Base-by-base conservation (phyloP, 2,113 vertebrate genomes). In the Malurus melanocephalus region DNA sequence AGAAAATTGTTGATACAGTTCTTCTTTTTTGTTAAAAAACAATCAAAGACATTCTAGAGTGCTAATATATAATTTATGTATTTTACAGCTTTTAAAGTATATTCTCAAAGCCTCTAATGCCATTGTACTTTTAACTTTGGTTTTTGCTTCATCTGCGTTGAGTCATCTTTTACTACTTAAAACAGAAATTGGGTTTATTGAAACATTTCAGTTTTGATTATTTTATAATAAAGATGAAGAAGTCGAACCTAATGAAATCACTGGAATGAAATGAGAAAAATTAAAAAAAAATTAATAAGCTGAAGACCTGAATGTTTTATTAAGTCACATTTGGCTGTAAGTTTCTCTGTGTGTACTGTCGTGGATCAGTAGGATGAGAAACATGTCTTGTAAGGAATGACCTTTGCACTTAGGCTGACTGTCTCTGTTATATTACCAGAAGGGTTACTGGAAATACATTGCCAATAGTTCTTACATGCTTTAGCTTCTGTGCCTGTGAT, bases 151-250 rank as follows among this genome's bases (percentile, higher is more conserved):
- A 77, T 95, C 87, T 95, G 43, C 45, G 4, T 83, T 80, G 33
- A 89, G 82, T 94, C 91, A 90, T 87, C 93, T 91, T 96, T 95
- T 93, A 57, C 61, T 92, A 48, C 88, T 94, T 93, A 92, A 92
- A 93, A 87, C 78, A 92, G 95, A 95, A 96, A 94, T 85, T 93
- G 52, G 26, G 84, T 92, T 95, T 95, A 93, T 92, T 95, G 91
- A 96, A 96, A 96, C 82, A 94, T 96, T 96, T 93, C 93, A 87
- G 79, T 96, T 95, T 92, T 96, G 85, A 94, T 84, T 94, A 86
- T 71, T 93, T 96, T 75, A 94, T 96, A 97, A 95, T 95, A 96
- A 94, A 93, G 93, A 94, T 95, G 94, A 95, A 88, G 95, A 94
- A 95, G 72, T 84, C 90, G 85, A 94, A 92, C 90, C 78, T 95